Evolutionary conservation across 2,797 vertebrate genomes (phyloP), one percentile per base, ranked within the genome.

Genomic region (Enteromius unitaeniatus): DNA sequence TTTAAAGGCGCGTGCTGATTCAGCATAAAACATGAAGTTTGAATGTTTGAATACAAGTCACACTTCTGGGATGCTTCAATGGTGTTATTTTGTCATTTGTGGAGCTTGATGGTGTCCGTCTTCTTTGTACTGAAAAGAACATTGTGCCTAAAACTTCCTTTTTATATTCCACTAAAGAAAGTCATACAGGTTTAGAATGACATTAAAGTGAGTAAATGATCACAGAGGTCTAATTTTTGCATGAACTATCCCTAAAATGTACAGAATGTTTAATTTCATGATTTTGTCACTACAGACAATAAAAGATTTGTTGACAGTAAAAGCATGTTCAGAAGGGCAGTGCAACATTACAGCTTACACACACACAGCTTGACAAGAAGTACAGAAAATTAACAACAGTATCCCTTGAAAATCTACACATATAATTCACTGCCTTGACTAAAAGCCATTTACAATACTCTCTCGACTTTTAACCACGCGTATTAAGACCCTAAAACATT

Each of bases 381-480:
- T 28, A 78, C 17, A 60, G 55, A 64, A 78, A 78, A 10, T 40
- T 7, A 79, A 53, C 7, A 1, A 62, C 14, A 64, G 3, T 40
- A 58, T 80, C 49, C 47, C 78, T 69, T 80, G 65, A 80, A 55
- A 80, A 79, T 79, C 64, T 79, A 79, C 64, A 79, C 21, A 79
- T 14, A 19, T 49, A 3, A 26, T 14, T 26, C 4, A 14, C 58
- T 26, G 58, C 58, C 58, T 60, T 13, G 58, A 60, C 11, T 26
- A 26, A 60, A 26, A 26, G n/a, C n/a, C n/a, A 60, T 60, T 26
- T 19, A 11, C 6, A 23, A 23, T 47, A 5, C 23, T 47, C 23
- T 17, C 14, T 13, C 23, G 4, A 72, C 40, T 34, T 67, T 47
- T 31, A 51, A 51, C 26, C 26, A 19, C 21, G 40, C 28, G 6